Conservation (phyloP, 92 coral and sea anemone species). For the Blastomussa wellsi region DNA sequence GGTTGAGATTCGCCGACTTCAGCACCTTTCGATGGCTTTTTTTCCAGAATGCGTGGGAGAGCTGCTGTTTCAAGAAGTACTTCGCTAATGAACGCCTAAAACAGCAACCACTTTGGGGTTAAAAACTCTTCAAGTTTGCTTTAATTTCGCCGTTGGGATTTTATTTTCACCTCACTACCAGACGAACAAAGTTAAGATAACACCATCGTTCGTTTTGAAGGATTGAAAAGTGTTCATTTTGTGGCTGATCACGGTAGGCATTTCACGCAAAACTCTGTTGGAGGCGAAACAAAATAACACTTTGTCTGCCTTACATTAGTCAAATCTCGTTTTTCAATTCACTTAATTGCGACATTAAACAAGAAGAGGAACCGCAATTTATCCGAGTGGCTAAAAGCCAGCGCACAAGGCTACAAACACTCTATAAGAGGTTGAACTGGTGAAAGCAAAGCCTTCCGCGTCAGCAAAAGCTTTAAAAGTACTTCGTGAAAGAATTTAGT, state of each 20-base stretch:
- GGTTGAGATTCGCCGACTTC: background rate
- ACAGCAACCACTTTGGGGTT: conserved; percentile 18
- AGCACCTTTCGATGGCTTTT: conserved; percentile 10
- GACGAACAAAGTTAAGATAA: background rate
- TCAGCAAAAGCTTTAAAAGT: conserved; percentile 23
- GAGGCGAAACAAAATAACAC: conserved; percentile 9
- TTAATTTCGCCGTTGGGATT: conserved; percentile 18
- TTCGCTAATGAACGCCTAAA: conserved; percentile 18
- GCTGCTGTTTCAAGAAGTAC: background rate
- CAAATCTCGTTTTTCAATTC: conserved; percentile 24
- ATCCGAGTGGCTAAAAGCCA: conserved; percentile 25
- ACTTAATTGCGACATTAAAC: conserved; percentile 34
- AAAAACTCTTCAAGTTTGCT: conserved; percentile 13
- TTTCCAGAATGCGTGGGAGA: conserved; percentile 18
- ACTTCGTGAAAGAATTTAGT: conserved; percentile 27
- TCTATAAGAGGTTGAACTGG: background rate
- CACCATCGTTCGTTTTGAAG: background rate
- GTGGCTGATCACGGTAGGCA: conserved; percentile 5
- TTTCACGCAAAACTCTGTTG: conserved; percentile 20
- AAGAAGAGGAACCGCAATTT: conserved; percentile 26
- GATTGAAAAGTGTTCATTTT: conserved; percentile 10
- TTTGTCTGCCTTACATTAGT: conserved; percentile 9
- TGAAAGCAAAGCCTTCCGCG: background rate
- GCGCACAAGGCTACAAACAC: background rate
- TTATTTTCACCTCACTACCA: background rate